phyloP scores from a whole-genome alignment of 2,797 vertebrate species.

The Kryptolebias ocellatus region DNA sequence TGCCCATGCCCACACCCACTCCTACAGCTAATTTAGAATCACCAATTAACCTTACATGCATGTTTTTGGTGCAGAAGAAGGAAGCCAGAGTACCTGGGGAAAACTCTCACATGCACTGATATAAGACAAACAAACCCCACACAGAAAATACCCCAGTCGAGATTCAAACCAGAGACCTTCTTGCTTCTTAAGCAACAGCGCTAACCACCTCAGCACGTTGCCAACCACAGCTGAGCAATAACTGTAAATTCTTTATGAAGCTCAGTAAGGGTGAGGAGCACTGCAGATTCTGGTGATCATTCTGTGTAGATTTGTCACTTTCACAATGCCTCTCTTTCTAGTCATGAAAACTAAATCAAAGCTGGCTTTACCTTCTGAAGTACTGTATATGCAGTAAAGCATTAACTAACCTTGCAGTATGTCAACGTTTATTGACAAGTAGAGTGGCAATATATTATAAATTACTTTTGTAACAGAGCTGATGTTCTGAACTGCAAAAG shows the following conservation, averaged over 20 bases:
- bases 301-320: background rate
- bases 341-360: background rate
- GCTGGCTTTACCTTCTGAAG: background rate
- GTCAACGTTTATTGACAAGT: background rate
- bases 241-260: constrained; percentile 1
- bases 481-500: background rate
- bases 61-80: background rate
- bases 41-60: background rate
- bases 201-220: background rate
- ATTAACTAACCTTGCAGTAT: background rate
- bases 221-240: background rate
- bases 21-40: background rate
- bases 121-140: background rate
- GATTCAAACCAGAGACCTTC: background rate
- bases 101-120: background rate
- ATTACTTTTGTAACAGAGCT: background rate
- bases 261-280: background rate
- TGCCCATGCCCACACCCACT: background rate
- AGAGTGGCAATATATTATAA: background rate
- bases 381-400: background rate
- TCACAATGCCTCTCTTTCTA: background rate
- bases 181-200: background rate
- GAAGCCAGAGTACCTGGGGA: background rate
- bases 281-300: background rate
- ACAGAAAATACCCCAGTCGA: background rate